Evolutionary conservation across 1,140 invertebrate genomes (phyloP), one percentile per base, ranked within the genome.

Genomic region (Archegozetes longisetosus): DNA sequence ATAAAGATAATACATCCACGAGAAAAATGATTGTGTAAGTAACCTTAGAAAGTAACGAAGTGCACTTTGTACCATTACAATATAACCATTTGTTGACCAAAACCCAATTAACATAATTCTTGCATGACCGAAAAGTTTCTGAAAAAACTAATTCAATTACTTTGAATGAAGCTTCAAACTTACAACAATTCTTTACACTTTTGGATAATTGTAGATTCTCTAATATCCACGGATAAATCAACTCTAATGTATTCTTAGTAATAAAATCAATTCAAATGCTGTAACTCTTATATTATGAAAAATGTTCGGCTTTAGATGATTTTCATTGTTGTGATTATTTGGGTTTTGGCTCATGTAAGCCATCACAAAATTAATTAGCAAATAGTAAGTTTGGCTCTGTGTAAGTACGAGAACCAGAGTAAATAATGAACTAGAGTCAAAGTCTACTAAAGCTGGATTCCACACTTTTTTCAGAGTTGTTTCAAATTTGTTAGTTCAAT

Each of bases 11-110:
- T 13, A 62, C 55, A 22, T 61, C 64, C 40, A 25, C 62, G 17
- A 62, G 48, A 23, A 58, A 60, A 55, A 53, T 52, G 25, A 58
- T 65, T 32, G 24, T 60, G 61, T 65, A 63, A 58, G 61, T 47
- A 55, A 55, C 13, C 20, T 40, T 40, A 40, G 6, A 17, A 17
- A 9, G 17, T 40, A 9, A 40, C 17, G 6, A 40, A 40, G 32
- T 40, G 17, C 17, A 9, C 6, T 40, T 40, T 9, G 6, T 40
- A 40, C 32, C 17, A 40, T 40, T 40, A 40, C 17, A 9, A 40
- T 40, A 9, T 9, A 9, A 9, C 6, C 32, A 9, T 9, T 40
- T 40, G 17, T 40, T 40, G 17, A 9, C 17, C 6, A 9, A 9
- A 40, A 6, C 17, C 6, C 17, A 9, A 40, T 40, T 40, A 40